phyloP scores from a whole-genome alignment of 2,113 vertebrate species.

The Tursiops truncatus region DNA sequence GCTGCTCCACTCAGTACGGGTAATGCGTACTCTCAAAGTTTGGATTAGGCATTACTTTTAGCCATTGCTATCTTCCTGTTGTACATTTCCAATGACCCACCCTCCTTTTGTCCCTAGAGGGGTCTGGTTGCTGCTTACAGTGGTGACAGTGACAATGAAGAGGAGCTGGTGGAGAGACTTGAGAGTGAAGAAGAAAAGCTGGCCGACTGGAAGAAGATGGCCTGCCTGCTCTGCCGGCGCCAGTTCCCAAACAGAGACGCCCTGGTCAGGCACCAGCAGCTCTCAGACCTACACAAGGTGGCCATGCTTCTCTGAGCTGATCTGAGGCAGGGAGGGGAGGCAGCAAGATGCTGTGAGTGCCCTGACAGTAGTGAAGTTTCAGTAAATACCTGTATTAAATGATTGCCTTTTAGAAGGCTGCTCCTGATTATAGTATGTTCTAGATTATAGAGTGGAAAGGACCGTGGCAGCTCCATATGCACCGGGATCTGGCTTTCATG shows the following conservation, averaged over 20 bases:
- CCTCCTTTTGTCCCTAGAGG: constrained; percentile 81
- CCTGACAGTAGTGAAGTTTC: not conserved
- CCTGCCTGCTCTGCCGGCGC: constrained; percentile 95
- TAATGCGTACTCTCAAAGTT: not conserved
- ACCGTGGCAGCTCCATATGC: not conserved
- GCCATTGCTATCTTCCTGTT: not conserved
- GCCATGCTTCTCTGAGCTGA: not conserved
- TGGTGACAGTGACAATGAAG: constrained; percentile 97
- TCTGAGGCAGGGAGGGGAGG: not conserved
- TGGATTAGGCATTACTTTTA: not conserved
- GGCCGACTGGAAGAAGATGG: constrained; percentile 98
- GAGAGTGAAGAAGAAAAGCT: constrained; percentile 92
- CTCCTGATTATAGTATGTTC: not conserved
- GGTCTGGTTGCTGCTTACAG: constrained; percentile 97
- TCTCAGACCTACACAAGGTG: constrained; percentile 99
- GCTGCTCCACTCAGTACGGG: not conserved
- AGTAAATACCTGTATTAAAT: not conserved
- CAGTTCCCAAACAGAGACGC: constrained; percentile 97
- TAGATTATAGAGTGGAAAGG: not conserved
- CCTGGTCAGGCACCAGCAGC: constrained; percentile 94
- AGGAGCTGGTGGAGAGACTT: constrained; percentile 88
- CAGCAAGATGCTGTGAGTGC: not conserved
- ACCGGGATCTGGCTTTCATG: not conserved
- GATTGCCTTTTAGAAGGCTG: not conserved
- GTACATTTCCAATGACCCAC: not conserved